phyloP scores from a whole-genome alignment of 2,113 vertebrate species.

The Craseonycteris thonglongyai region DNA sequence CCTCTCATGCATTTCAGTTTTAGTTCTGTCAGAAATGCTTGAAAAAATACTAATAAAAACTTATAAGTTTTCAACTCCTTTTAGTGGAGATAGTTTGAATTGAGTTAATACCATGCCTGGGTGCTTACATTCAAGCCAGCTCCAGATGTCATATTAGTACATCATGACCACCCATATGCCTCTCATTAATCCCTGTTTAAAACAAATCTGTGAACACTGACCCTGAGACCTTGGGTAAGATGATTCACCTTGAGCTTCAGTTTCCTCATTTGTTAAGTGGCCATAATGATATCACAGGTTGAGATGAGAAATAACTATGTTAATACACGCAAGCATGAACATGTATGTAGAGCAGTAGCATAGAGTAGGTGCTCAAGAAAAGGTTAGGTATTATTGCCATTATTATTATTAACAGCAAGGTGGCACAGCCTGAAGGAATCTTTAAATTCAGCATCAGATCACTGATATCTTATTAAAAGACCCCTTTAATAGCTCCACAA shows the following conservation, averaged over 20 bases:
- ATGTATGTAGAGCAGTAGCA: not conserved
- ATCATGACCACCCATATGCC: fast-evolving
- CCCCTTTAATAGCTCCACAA: not conserved
- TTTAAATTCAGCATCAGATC: not conserved
- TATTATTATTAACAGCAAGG: not conserved
- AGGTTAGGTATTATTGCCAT: not conserved
- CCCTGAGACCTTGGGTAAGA: not conserved
- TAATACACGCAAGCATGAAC: not conserved
- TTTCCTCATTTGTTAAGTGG: not conserved
- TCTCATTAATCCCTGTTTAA: not conserved
- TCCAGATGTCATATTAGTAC: not conserved
- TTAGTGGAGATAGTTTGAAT: not conserved
- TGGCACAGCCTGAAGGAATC: not conserved
- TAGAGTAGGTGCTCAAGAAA: not conserved
- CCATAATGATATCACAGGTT: not conserved
- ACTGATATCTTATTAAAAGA: not conserved
- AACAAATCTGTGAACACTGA: not conserved
- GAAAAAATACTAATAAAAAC: conserved; percentile 28
- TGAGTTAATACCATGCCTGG: not conserved
- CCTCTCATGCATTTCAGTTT: not conserved
- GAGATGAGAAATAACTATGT: not conserved
- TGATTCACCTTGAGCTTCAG: not conserved
- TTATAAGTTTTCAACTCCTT: not conserved
- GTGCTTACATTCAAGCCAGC: not conserved
- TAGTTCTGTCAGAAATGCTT: not conserved